Conservation (phyloP, 2,797 vertebrate species). For the Characodon lateralis region DNA sequence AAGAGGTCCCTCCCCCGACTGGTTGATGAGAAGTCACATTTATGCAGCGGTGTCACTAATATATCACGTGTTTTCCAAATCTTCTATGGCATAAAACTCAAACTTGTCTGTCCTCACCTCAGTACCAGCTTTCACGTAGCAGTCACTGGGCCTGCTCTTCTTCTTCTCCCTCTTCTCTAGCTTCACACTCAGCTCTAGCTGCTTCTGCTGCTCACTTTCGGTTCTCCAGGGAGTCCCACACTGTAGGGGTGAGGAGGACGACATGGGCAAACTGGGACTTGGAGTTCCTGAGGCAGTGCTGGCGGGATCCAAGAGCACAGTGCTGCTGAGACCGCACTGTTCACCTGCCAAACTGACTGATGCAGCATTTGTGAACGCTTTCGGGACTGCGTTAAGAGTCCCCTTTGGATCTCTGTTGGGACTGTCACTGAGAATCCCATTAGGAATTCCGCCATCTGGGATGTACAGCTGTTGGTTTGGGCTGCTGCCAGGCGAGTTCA, state of each 20-base stretch:
- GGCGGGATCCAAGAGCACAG: slow-evolving; percentile 72
- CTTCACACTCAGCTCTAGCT: slow-evolving; percentile 81
- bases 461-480: slow-evolving; percentile 68
- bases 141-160: slow-evolving; percentile 78
- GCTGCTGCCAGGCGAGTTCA: slow-evolving; percentile 68
- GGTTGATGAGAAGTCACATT: slow-evolving; percentile 8
- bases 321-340: slow-evolving; percentile 57
- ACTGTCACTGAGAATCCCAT: slow-evolving; percentile 55
- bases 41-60: slow-evolving; percentile 4
- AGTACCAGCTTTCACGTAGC: slow-evolving; percentile 36
- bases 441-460: slow-evolving; percentile 60
- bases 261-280: slow-evolving; percentile 78
- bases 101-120: slow-evolving; percentile 57
- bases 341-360: slow-evolving; percentile 66
- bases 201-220: slow-evolving; percentile 74
- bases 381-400: slow-evolving; percentile 36
- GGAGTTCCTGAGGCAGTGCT: slow-evolving; percentile 73
- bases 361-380: slow-evolving; percentile 42
- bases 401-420: slow-evolving; percentile 42
- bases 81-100: background rate
- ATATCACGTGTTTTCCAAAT: slow-evolving; percentile 4
- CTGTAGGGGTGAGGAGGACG: slow-evolving; percentile 73
- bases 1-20: slow-evolving; percentile 74
- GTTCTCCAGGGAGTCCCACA: slow-evolving; percentile 73
- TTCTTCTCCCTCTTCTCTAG: slow-evolving; percentile 84